phyloP scores from a whole-genome alignment of 2,888 invertebrate species.

The Gisinianus flammeolus region DNA sequence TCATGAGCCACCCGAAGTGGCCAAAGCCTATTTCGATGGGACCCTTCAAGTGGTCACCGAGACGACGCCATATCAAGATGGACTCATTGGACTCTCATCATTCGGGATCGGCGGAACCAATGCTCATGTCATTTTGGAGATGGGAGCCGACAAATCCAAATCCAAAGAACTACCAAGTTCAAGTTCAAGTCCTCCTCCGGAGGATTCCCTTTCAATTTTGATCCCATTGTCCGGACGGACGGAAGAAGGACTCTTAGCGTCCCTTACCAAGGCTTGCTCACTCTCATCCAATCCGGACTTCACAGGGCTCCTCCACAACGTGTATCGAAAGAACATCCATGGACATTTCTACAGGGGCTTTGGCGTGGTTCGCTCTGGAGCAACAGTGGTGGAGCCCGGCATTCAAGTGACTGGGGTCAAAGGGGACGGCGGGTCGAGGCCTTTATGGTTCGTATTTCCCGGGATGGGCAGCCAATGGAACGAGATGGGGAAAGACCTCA shows the following conservation, averaged over 20 bases:
- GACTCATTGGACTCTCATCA: slow-evolving; percentile 66
- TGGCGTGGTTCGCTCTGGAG: background rate
- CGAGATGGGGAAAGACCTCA: background rate
- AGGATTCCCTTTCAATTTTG: too few species aligned
- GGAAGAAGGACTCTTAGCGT: background rate
- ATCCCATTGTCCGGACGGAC: background rate
- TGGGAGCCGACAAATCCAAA: too few species aligned
- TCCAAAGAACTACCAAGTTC: too few species aligned
- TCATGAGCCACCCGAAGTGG: background rate
- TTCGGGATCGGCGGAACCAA: slow-evolving; percentile 69
- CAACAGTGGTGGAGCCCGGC: background rate
- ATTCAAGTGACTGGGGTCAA: slow-evolving; percentile 58
- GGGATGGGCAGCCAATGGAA: background rate
- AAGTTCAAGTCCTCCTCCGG: slow-evolving; percentile 61
- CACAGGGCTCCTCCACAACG: background rate
- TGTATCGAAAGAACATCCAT: background rate
- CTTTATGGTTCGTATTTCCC: background rate
- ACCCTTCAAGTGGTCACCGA: slow-evolving; percentile 71
- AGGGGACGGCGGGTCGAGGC: background rate
- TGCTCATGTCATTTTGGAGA: slow-evolving; percentile 62
- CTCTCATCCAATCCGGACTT: background rate
- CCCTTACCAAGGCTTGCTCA: too few species aligned
- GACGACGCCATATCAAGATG: slow-evolving; percentile 63
- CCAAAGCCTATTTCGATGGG: background rate
- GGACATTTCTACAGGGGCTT: background rate